Evolutionary conservation across 2,888 invertebrate species (phyloP).

Genomic region (Dendrolimus houi): DNA sequence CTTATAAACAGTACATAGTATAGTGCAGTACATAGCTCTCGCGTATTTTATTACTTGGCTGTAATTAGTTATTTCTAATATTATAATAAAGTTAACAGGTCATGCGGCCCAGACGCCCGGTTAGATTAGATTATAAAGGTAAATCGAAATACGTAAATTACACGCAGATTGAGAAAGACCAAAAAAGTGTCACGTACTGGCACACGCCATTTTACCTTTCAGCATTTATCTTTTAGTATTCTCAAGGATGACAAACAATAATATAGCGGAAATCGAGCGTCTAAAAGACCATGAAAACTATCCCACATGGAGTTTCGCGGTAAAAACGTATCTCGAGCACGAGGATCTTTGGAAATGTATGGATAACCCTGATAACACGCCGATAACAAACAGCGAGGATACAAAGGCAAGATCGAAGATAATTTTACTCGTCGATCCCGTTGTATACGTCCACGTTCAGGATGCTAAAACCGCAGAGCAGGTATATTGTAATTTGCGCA

Average conservation of each 20-base stretch:
- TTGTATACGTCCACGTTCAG: constrained; percentile 10
- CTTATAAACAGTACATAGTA: no score
- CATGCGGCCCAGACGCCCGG: not conserved
- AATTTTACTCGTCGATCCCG: constrained; percentile 8
- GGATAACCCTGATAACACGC: not conserved
- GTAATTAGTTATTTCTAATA: no score
- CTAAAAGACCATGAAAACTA: constrained; percentile 9
- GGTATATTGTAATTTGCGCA: no score
- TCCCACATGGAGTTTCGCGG: constrained; percentile 9
- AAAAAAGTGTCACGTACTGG: no score
- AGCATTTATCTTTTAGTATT: not conserved
- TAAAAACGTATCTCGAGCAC: constrained; percentile 10
- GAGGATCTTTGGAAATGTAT: constrained; percentile 10
- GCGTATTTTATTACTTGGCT: no score
- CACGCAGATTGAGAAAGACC: not conserved
- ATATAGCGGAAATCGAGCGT: not conserved
- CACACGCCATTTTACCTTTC: no score
- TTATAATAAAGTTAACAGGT: not conserved
- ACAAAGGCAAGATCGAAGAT: constrained; percentile 5
- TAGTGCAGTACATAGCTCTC: no score
- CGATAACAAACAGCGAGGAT: constrained; percentile 1
- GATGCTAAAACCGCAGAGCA: constrained; percentile 4
- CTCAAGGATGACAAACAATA: not conserved
- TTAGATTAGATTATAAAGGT: not conserved
- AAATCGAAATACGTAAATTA: not conserved